Percentiles rank a stretch among this genome's conserved stretches.
Evolutionary conservation across 2,113 vertebrate genomes (phyloP).

Genomic region (Riparia riparia): DNA sequence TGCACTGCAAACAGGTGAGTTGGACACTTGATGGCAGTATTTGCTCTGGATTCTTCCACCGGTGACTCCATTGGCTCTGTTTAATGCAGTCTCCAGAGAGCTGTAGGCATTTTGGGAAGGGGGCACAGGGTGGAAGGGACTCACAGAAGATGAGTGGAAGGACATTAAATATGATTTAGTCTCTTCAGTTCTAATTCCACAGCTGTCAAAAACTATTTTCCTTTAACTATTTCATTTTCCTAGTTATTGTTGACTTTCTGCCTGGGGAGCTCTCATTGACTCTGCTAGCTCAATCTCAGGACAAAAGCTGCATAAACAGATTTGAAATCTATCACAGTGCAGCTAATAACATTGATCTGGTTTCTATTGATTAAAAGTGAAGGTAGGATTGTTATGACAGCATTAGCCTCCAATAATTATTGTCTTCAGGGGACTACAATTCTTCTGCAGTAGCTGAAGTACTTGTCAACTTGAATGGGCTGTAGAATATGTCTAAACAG

Average conservation of each 20-base stretch:
- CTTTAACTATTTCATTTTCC: not conserved
- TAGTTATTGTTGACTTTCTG: not conserved
- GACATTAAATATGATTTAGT: not conserved
- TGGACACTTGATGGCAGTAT: constrained; percentile 73
- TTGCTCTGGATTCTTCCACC: not conserved
- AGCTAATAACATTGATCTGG: not conserved
- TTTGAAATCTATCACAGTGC: not conserved
- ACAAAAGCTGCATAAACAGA: not conserved
- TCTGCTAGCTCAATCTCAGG: not conserved
- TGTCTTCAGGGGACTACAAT: not conserved
- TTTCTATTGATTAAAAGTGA: not conserved
- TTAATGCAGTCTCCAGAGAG: fast-evolving
- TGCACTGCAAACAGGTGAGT: not conserved
- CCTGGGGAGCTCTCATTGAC: not conserved
- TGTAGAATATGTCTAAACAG: not conserved
- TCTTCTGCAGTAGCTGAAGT: not conserved
- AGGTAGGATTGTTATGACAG: not conserved
- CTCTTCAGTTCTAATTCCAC: not conserved
- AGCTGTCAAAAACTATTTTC: not conserved
- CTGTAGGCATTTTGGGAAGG: not conserved
- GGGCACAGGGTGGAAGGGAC: fast-evolving
- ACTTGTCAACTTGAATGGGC: not conserved
- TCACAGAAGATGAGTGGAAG: not conserved
- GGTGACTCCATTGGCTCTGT: not conserved
- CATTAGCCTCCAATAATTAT: not conserved